Conservation (phyloP, 2,113 vertebrate species). For the Calyptomena viridis region DNA sequence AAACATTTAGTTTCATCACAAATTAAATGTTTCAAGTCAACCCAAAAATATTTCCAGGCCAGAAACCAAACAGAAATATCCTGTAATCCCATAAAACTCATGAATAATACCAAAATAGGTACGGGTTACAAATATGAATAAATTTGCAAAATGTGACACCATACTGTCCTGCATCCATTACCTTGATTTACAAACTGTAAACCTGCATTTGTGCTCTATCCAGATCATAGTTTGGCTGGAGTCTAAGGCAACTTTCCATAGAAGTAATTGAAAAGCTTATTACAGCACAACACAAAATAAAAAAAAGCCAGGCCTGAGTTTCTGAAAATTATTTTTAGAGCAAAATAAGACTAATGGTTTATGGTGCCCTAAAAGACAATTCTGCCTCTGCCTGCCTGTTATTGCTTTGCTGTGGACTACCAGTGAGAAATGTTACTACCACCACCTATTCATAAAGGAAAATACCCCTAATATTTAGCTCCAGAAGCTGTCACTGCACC, state of each 20-base stretch:
- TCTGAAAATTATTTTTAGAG: not conserved
- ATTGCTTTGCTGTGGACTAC: not conserved
- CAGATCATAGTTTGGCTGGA: not conserved
- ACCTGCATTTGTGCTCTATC: not conserved
- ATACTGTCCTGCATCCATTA: not conserved
- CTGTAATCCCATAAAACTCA: not conserved
- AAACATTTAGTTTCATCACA: constrained; percentile 23
- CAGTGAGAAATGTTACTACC: not conserved
- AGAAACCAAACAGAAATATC: constrained; percentile 41
- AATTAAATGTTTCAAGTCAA: constrained; percentile 31
- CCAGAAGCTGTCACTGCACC: not conserved
- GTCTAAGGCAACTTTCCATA: not conserved
- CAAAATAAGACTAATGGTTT: not conserved
- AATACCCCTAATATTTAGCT: not conserved
- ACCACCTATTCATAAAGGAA: not conserved
- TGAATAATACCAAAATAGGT: not conserved
- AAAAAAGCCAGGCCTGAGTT: not conserved
- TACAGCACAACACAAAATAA: not conserved
- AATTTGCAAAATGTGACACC: not conserved
- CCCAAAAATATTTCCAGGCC: constrained; percentile 19
- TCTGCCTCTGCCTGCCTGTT: not conserved
- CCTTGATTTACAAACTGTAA: constrained; percentile 1
- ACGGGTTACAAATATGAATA: not conserved
- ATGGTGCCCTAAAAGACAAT: not conserved
- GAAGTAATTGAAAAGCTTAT: not conserved